Percentiles rank a stretch among this genome's conserved stretches.
These are phyloP conservation scores for Azemiops feae DNA, from an alignment of 2,113 vertebrate genomes.

Conservation along the genomic window DNA sequence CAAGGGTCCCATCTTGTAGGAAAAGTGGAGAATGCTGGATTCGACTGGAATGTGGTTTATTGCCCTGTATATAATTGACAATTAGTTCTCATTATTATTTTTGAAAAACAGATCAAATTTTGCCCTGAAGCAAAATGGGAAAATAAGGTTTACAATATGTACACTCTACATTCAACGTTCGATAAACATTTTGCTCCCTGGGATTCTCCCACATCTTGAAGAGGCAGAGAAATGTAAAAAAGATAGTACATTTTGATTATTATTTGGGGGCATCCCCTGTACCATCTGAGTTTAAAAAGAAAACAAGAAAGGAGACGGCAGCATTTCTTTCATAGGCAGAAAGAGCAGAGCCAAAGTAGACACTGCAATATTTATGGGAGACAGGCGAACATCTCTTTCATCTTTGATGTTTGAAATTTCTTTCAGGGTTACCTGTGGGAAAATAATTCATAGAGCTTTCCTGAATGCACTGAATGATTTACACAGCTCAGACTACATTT, in stretches of 20 bases:
- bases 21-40: neutral
- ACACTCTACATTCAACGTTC: neutral
- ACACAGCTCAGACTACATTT: neutral
- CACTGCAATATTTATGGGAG: constrained; percentile 19
- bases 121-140: neutral
- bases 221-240: neutral
- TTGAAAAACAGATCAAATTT: neutral
- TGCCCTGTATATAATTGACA: neutral
- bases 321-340: neutral
- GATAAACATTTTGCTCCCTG: neutral
- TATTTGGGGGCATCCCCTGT: neutral
- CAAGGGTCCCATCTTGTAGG: neutral
- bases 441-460: neutral
- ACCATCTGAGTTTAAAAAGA: neutral
- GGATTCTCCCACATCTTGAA: neutral
- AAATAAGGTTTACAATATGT: rapidly evolving
- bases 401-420: constrained; percentile 27
- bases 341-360: neutral
- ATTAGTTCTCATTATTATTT: neutral
- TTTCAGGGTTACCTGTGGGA: constrained; percentile 34
- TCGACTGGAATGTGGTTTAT: neutral
- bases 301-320: neutral
- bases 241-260: neutral
- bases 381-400: constrained; percentile 31
- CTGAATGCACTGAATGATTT: neutral